A percentile compares a stretch with the other conserved stretches of the same genome.
These are phyloP conservation scores for Paraescarpia echinospica DNA, from an alignment of 1,140 invertebrate genomes.

Conservation along the genomic window DNA sequence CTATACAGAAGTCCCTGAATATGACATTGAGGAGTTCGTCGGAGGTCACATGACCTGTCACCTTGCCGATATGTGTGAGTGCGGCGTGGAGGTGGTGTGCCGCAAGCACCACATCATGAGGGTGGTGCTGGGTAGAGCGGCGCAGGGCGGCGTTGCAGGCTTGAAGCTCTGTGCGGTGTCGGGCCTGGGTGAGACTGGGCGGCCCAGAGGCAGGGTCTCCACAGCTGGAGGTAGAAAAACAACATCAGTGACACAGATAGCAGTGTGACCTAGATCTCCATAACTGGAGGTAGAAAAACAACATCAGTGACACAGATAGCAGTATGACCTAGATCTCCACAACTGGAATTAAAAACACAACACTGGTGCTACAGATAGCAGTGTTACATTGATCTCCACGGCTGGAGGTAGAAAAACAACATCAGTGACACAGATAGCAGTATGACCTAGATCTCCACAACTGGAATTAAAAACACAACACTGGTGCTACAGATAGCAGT, in stretches of 20 bases:
- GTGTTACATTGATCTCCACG: too few species aligned
- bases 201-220: slow-evolving; percentile 13
- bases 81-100: slow-evolving; percentile 71
- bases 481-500: too few species aligned
- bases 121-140: not conserved
- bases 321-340: too few species aligned
- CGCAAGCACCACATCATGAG: slow-evolving; percentile 55
- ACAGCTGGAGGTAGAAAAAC: not conserved
- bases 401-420: too few species aligned
- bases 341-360: too few species aligned
- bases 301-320: too few species aligned
- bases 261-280: too few species aligned
- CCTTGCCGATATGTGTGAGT: slow-evolving; percentile 70
- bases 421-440: too few species aligned
- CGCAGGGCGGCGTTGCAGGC: not conserved
- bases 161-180: not conserved
- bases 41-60: slow-evolving; percentile 75
- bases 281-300: too few species aligned
- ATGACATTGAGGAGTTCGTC: slow-evolving; percentile 82
- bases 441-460: too few species aligned
- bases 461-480: too few species aligned
- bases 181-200: slow-evolving; percentile 3
- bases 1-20: slow-evolving; percentile 70
- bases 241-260: not conserved
- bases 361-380: too few species aligned